These are phyloP conservation scores for Balanococcus diminutus DNA, from an alignment of 2,888 invertebrate genomes.

Conservation along the genomic window DNA sequence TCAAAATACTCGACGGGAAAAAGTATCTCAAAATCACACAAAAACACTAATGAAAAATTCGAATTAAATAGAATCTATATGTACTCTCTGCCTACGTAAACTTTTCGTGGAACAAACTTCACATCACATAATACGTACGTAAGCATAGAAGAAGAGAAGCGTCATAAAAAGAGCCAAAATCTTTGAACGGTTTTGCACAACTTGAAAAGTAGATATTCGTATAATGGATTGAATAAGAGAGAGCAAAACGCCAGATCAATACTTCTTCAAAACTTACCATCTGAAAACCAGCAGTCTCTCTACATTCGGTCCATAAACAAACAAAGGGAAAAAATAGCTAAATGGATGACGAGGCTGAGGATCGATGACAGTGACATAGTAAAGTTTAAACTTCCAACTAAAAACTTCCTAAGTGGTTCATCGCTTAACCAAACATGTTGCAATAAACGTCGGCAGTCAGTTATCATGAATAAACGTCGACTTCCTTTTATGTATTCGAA, in stretches of 20 bases:
- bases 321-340: conserved; percentile 16
- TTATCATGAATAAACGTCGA: conserved; percentile 13
- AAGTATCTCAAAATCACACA: neutral
- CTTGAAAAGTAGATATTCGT: neutral
- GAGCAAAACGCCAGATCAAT: conserved; percentile 11
- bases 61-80: neutral
- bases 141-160: neutral
- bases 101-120: neutral
- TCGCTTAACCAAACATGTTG: conserved; percentile 23
- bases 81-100: neutral
- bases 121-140: neutral
- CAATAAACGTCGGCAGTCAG: conserved; percentile 1
- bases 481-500: neutral
- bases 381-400: conserved; percentile 34
- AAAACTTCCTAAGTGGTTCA: conserved; percentile 31
- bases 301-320: conserved; percentile 15
- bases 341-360: conserved; percentile 31
- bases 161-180: neutral
- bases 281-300: neutral
- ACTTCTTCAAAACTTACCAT: conserved; percentile 15
- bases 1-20: neutral
- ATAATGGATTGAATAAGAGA: conserved; percentile 8
- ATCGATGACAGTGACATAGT: conserved; percentile 43
- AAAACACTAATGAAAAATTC: neutral
- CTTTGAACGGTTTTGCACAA: neutral